These are phyloP conservation scores for Erpobdella octoculata DNA, from an alignment of 2,888 invertebrate genomes.

Conservation along the genomic window DNA sequence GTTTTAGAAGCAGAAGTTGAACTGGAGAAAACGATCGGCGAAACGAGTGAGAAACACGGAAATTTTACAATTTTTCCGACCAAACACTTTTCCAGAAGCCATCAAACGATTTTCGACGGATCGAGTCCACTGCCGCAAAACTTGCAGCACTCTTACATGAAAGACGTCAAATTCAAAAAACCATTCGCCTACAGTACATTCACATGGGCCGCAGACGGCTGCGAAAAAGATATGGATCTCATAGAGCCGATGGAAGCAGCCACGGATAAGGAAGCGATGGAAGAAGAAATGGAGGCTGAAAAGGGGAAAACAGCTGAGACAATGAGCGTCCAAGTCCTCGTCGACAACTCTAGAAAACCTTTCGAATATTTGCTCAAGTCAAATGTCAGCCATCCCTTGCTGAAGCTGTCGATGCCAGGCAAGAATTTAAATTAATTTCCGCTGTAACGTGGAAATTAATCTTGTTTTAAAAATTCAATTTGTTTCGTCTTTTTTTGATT, in stretches of 20 bases:
- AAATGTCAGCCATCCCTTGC: conserved; percentile 39
- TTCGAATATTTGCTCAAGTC: conserved; percentile 25
- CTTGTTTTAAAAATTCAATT: too few species aligned
- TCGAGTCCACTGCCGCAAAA: background rate
- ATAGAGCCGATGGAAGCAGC: conserved; percentile 29
- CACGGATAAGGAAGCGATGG: conserved; percentile 27
- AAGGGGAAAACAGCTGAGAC: conserved; percentile 15
- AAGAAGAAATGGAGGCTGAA: conserved; percentile 18
- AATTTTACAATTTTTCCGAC: conserved; percentile 21
- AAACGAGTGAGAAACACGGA: conserved; percentile 28
- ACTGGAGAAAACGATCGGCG: background rate
- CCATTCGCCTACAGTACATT: conserved; percentile 39
- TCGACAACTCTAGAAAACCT: conserved; percentile 22
- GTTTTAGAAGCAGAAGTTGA: conserved; percentile 40
- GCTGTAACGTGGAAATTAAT: background rate
- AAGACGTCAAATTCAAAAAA: conserved; percentile 39
- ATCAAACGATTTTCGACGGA: conserved; percentile 22
- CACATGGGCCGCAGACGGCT: conserved; percentile 32
- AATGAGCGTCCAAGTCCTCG: conserved; percentile 33
- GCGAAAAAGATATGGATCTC: conserved; percentile 33
- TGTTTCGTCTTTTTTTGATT: too few species aligned
- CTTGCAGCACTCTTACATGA: background rate
- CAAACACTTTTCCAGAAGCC: conserved; percentile 31
- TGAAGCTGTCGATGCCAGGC: conserved; percentile 45
- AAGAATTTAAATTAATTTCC: background rate